Percentiles rank a stretch among this genome's conserved stretches.
Conservation (phyloP, 2,888 invertebrate genomes). For the Lithophane ornitopus region DNA sequence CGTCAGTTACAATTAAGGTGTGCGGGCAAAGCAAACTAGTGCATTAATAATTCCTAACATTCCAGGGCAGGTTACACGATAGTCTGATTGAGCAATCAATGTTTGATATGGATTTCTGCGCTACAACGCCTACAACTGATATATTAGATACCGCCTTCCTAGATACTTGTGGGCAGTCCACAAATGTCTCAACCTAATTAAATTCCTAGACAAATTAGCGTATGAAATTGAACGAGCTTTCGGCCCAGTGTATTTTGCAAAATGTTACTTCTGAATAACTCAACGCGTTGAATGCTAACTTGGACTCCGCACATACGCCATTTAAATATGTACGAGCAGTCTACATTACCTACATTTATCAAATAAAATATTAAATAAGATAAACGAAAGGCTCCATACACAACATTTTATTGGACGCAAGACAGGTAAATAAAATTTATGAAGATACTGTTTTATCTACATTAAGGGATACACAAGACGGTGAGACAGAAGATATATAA, state of each 20-base stretch:
- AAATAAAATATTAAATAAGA: conserved; percentile 61
- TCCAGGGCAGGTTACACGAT: conserved; percentile 18
- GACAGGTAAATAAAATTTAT: conserved; percentile 56
- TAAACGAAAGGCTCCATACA: conserved; percentile 46
- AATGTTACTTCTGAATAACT: conserved; percentile 39
- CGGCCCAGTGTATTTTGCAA: conserved; percentile 7
- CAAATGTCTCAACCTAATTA: conserved; percentile 4
- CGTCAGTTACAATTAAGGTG: conserved; percentile 50
- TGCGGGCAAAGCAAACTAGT: conserved; percentile 48
- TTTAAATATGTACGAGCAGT: conserved; percentile 46
- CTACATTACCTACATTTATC: conserved; percentile 59
- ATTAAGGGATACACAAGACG: conserved; percentile 26
- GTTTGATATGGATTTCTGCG: conserved; percentile 39
- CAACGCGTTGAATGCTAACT: conserved; percentile 38
- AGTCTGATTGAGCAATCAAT: conserved; percentile 44
- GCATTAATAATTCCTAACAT: conserved; percentile 56
- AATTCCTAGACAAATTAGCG: conserved; percentile 25
- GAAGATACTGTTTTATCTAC: conserved; percentile 49
- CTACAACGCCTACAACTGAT: conserved; percentile 16
- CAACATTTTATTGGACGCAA: conserved; percentile 53
- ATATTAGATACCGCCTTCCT: conserved; percentile 6
- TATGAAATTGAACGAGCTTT: conserved; percentile 10
- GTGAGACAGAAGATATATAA: conserved; percentile 41
- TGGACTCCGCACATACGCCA: conserved; percentile 25
- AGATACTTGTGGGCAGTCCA: background rate